Evolutionary conservation across 1,140 invertebrate genomes (phyloP), one percentile per base, ranked within the genome.

Genomic region (Conus betulinus): DNA sequence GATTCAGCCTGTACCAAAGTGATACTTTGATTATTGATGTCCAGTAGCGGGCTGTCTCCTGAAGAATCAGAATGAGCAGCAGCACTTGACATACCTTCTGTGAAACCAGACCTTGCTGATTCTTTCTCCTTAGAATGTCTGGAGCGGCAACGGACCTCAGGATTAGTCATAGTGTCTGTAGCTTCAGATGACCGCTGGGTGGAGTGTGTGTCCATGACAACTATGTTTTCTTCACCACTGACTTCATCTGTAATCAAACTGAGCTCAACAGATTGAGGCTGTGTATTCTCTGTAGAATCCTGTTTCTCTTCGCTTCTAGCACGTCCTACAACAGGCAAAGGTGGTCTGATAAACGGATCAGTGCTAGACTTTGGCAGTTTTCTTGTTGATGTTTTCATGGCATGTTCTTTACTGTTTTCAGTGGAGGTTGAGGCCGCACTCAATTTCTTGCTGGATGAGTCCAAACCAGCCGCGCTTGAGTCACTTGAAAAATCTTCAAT

Each of bases 401-500:
- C 39, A 53, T 10, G 7, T 81, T 81, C 79, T 53, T 55, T 51
- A 81, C 51, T 53, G 20, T 23, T 53, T 53, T 81, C 79, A 53
- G 51, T 55, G 13, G 79, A 7, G 11, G 51, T 53, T 51, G 25
- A 39, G 39, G 25, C 25, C 1, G 51, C 87, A 87, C 67, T 20
- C 67, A 71, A 5, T 0, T 39, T 55, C 11, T 57, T 39, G 53
- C 25, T 78, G 20, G 74, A 76, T 74, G 67, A 51, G 15, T 25
- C 85, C 15, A 0, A 7, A 25, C 10, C 63, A 55, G 84, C 86
- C 51, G 87, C 71, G 74, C 89, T 91, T 15, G 90, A 91, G 51
- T 93, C 92, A 67, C 90, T 89, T 27, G 92, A 93, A 88, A 93
- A 88, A 84, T 93, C 93, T 81, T 93, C 93, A 53, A 91, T 91